These are phyloP conservation scores for Rhopilema esculentum DNA, from an alignment of 30 jellyfish, hydroid and myxozoan species.

Conservation along the genomic window DNA sequence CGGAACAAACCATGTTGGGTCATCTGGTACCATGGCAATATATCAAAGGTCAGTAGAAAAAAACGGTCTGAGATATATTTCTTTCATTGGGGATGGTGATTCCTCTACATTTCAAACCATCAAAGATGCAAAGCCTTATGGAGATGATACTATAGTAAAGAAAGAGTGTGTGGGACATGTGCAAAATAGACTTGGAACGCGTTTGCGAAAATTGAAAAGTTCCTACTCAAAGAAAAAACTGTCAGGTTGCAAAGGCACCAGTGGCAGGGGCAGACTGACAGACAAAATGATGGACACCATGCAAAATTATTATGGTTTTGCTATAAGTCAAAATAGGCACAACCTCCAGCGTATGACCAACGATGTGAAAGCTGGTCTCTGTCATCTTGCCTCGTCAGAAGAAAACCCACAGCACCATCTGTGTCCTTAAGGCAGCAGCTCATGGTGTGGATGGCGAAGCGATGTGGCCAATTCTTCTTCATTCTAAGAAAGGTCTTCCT, in stretches of 20 bases:
- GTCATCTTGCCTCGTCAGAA: slow-evolving; percentile 37
- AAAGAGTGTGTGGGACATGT: too few species aligned
- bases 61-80: slow-evolving; percentile 7
- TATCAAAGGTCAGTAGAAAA: slow-evolving; percentile 39
- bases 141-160: neutral
- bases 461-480: slow-evolving; percentile 33
- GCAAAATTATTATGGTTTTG: slow-evolving; percentile 55
- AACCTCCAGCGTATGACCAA: slow-evolving; percentile 47
- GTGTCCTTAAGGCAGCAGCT: slow-evolving; percentile 37
- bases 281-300: too few species aligned
- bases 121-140: slow-evolving; percentile 10
- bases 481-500: slow-evolving; percentile 3
- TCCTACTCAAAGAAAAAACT: neutral
- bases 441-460: slow-evolving; percentile 54
- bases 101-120: neutral
- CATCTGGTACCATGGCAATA: slow-evolving; percentile 68
- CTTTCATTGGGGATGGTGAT: slow-evolving; percentile 57
- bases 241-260: too few species aligned
- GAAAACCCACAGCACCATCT: slow-evolving; percentile 7
- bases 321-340: slow-evolving; percentile 34
- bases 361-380: slow-evolving; percentile 45
- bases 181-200: slow-evolving; percentile 14
- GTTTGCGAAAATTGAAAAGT: neutral
- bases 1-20: slow-evolving; percentile 37
- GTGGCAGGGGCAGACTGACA: slow-evolving; percentile 30